These are phyloP conservation scores for Phylloscopus trochiloides DNA, from an alignment of 2,113 vertebrate species.

Conservation along the genomic window DNA sequence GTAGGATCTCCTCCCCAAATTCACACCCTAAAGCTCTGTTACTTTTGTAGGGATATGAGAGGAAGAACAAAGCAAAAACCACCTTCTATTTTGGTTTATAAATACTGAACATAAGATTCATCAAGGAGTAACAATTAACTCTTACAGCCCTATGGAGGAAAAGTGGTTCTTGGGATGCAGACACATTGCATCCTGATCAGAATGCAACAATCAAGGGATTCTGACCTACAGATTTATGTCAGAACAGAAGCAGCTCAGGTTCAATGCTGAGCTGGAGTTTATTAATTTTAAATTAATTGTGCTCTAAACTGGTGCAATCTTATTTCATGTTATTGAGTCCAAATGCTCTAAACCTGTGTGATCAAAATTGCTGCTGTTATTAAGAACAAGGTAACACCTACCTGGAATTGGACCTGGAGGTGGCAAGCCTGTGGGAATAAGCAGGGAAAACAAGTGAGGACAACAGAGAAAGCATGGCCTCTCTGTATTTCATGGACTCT, in stretches of 20 bases:
- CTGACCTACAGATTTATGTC: background rate
- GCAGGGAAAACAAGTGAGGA: background rate
- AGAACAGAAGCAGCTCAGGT: background rate
- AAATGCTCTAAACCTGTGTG: background rate
- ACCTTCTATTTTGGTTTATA: background rate
- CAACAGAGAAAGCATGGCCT: background rate
- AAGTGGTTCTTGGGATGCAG: background rate
- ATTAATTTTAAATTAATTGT: background rate
- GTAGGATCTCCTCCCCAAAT: background rate
- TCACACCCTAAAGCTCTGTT: background rate
- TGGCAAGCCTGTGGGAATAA: conserved; percentile 57
- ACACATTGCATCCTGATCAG: background rate
- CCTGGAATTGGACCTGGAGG: conserved; percentile 68
- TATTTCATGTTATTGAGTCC: background rate
- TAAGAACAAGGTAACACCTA: background rate
- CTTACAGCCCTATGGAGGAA: background rate
- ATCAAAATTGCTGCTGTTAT: background rate
- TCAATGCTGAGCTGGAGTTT: background rate
- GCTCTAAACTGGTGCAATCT: background rate
- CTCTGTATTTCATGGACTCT: background rate
- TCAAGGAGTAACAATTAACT: background rate
- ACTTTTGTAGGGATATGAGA: background rate
- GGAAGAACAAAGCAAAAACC: background rate
- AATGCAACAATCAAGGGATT: background rate
- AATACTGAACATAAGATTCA: background rate